Evolutionary conservation across 2,888 invertebrate species (phyloP).

Genomic region (Ptilodon capucinus): DNA sequence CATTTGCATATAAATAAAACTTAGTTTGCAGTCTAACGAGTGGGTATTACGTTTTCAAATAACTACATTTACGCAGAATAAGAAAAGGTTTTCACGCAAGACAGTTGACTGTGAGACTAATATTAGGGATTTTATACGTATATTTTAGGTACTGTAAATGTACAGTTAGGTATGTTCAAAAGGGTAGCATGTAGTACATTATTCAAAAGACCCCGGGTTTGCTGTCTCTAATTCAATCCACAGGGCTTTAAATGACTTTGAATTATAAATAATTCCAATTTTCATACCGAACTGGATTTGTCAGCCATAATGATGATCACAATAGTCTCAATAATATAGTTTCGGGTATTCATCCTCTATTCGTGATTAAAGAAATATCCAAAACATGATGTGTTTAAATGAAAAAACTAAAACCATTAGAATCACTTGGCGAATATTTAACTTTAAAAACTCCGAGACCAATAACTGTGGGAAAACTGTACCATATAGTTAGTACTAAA

Average conservation of each 20-base stretch:
- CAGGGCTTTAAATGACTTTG: background rate
- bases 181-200: background rate
- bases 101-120: background rate
- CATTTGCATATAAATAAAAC: too few species aligned
- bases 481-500: background rate
- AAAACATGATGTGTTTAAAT: background rate
- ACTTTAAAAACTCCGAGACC: background rate
- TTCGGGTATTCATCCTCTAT: too few species aligned
- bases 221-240: background rate
- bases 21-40: too few species aligned
- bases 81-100: background rate
- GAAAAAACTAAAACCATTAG: background rate
- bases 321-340: background rate
- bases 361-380: too few species aligned
- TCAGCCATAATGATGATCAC: background rate
- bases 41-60: too few species aligned
- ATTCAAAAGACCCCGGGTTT: background rate
- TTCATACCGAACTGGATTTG: background rate
- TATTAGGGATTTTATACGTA: background rate
- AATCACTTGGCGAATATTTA: background rate
- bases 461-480: background rate
- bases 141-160: background rate
- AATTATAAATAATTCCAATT: background rate
- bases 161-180: background rate
- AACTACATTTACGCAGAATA: too few species aligned